Conservation (phyloP, 2,797 vertebrate species). For the Crossoptilon crossoptilon region DNA sequence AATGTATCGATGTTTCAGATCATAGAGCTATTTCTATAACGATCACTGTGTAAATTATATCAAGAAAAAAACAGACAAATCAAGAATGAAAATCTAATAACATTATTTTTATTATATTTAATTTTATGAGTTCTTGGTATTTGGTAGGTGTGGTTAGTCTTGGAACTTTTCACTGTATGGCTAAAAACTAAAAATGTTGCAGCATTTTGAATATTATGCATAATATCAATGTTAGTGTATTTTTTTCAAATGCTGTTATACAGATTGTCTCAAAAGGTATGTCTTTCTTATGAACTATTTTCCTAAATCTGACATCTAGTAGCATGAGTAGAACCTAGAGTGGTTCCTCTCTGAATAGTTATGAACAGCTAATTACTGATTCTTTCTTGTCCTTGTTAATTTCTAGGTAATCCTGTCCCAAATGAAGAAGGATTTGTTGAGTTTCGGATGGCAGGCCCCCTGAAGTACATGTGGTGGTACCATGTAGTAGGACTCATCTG, state of each 20-base stretch:
- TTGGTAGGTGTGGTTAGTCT: not conserved
- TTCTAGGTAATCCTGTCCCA: constrained; percentile 87
- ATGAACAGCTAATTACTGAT: not conserved
- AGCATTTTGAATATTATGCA: not conserved
- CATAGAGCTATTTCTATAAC: too few relatives aligned
- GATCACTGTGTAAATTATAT: not conserved
- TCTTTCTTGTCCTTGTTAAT: constrained; percentile 13
- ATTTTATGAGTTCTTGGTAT: not conserved
- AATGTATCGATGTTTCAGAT: not conserved
- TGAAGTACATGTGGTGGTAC: constrained; percentile 97
- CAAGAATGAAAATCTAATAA: not conserved
- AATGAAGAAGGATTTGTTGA: constrained; percentile 91
- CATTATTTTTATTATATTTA: not conserved
- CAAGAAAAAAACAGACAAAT: not conserved
- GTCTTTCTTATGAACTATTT: not conserved
- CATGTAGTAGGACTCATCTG: constrained; percentile 94
- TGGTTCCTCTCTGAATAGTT: not conserved
- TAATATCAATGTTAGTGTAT: too few relatives aligned
- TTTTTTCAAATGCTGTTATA: not conserved
- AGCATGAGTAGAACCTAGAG: not conserved
- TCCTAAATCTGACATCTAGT: not conserved
- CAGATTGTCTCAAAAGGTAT: not conserved
- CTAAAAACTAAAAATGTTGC: not conserved
- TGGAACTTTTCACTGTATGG: not conserved
- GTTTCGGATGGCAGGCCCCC: constrained; percentile 87